A percentile compares a stretch with the other conserved stretches of the same genome.
Evolutionary conservation across 2,113 vertebrate genomes (phyloP).

Genomic region (Dascyllus trimaculatus): DNA sequence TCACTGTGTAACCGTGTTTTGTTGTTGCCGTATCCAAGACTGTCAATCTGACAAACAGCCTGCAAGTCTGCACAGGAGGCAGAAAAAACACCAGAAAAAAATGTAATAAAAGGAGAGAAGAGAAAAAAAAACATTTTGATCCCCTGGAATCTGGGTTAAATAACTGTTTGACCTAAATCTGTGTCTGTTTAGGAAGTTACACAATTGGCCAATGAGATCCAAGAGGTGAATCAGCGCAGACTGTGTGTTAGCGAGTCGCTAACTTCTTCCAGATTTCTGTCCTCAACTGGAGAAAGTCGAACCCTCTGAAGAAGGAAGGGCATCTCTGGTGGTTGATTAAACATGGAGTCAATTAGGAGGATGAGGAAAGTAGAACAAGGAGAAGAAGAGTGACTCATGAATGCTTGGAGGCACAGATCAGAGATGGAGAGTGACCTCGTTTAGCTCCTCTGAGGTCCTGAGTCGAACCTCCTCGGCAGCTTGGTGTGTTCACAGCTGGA

Average conservation of each 20-base stretch:
- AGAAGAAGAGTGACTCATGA: not conserved
- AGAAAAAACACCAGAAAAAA: not conserved
- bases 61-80: constrained; percentile 49
- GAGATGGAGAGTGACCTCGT: constrained; percentile 1
- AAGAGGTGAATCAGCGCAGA: constrained; percentile 39
- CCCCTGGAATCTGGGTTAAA: constrained; percentile 45
- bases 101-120: not conserved
- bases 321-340: not conserved
- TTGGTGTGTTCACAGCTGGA: constrained; percentile 50
- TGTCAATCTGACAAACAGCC: constrained; percentile 19
- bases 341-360: not conserved
- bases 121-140: not conserved
- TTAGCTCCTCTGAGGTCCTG: not conserved
- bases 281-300: constrained; percentile 15
- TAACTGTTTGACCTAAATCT: constrained; percentile 47
- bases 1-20: constrained; percentile 41
- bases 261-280: constrained; percentile 41
- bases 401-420: not conserved
- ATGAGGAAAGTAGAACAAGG: no score
- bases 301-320: not conserved
- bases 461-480: constrained; percentile 13
- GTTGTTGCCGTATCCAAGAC: constrained; percentile 56
- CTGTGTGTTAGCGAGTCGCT: not conserved
- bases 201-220: constrained; percentile 39
- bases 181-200: constrained; percentile 38